Percentiles rank a stretch among this genome's conserved stretches.
Conservation (phyloP, 1,140 invertebrate genomes). For the Bombus vancouverensis region DNA sequence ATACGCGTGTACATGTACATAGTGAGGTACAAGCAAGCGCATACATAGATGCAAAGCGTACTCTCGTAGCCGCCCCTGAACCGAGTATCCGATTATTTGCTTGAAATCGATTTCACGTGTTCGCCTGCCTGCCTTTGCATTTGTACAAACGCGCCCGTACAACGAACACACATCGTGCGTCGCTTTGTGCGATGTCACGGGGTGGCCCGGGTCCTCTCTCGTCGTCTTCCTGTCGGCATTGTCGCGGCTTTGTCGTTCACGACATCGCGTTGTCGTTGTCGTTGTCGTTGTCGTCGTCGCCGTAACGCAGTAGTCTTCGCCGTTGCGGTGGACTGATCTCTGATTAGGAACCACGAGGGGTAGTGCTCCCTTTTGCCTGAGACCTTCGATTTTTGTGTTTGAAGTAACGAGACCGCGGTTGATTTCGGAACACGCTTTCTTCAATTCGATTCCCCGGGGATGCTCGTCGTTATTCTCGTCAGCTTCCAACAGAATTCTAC, state of each 20-base stretch:
- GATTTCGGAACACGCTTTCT: constrained; percentile 30
- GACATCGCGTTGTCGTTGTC: neutral
- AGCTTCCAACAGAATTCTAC: neutral
- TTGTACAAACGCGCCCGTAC: constrained; percentile 71
- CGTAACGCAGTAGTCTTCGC: neutral
- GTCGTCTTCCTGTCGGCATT: constrained; percentile 24
- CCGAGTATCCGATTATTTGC: constrained; percentile 81
- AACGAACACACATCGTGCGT: constrained; percentile 52
- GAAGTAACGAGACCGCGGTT: constrained; percentile 32
- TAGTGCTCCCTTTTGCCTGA: neutral
- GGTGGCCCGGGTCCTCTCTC: constrained; percentile 42
- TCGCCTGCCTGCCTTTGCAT: constrained; percentile 74
- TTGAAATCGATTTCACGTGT: constrained; percentile 80
- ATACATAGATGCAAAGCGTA: constrained; percentile 16
- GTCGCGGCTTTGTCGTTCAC: constrained; percentile 40
- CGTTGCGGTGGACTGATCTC: constrained; percentile 35
- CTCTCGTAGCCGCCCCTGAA: constrained; percentile 54
- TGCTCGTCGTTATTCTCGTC: neutral
- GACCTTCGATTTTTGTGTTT: neutral
- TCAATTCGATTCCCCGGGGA: neutral
- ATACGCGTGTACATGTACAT: neutral
- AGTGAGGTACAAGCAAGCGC: neutral
- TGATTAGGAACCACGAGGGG: constrained; percentile 44
- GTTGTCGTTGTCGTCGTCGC: neutral
- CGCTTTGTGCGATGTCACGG: constrained; percentile 55